Conservation (phyloP, 2,113 vertebrate genomes). For the Mastomys coucha region DNA sequence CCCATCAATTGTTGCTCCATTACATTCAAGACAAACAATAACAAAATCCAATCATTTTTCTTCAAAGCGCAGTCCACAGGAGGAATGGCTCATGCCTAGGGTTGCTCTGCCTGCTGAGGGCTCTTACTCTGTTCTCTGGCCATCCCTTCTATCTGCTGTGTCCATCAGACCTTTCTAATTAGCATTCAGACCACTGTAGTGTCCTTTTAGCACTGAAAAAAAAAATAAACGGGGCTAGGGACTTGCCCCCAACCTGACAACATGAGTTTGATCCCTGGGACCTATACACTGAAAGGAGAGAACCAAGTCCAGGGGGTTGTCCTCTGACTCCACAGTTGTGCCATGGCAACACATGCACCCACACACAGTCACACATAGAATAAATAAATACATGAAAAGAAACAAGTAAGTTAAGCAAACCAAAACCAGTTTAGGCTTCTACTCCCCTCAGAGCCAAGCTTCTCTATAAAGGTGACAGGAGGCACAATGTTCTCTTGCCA, state of each 20-base stretch:
- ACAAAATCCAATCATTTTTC: background rate
- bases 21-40: background rate
- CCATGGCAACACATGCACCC: background rate
- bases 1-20: background rate
- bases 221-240: background rate
- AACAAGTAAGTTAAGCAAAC: background rate
- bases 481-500: background rate
- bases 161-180: background rate
- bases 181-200: background rate
- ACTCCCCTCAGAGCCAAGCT: background rate
- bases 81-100: background rate
- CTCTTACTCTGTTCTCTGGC: background rate
- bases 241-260: background rate
- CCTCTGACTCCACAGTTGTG: background rate
- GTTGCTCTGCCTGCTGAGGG: background rate
- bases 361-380: background rate
- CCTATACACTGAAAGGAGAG: background rate
- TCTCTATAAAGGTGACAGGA: background rate
- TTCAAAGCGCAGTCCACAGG: background rate
- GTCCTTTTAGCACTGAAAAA: background rate
- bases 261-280: background rate
- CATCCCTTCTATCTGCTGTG: background rate
- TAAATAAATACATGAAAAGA: background rate
- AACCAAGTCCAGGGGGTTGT: background rate
- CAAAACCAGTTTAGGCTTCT: background rate